Conservation (phyloP, 1,140 invertebrate species). For the Zophobas morio region DNA sequence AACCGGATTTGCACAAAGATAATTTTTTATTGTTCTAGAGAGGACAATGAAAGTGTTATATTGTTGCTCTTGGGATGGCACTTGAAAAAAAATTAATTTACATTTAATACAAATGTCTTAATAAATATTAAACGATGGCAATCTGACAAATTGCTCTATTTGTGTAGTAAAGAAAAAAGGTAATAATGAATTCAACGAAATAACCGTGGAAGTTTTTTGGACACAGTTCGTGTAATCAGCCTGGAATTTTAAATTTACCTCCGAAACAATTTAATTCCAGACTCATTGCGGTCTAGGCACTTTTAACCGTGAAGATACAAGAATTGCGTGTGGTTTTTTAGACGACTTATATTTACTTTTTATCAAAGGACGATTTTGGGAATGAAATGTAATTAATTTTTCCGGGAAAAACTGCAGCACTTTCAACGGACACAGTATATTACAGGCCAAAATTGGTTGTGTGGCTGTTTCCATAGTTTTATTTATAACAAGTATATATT, state of each 20-base stretch:
- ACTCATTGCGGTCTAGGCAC: background rate
- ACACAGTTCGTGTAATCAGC: background rate
- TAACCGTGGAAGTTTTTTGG: background rate
- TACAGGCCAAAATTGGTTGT: too few relatives aligned
- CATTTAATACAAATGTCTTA: conserved; percentile 25
- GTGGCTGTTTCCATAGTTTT: too few relatives aligned
- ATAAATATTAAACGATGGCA: conserved; percentile 7
- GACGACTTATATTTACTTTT: background rate
- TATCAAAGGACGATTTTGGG: conserved; percentile 18
- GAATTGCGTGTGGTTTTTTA: conserved; percentile 3
- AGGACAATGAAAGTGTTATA: conserved; percentile 18
- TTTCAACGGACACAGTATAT: background rate
- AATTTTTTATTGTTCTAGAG: conserved; percentile 26
- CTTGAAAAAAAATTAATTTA: conserved; percentile 20
- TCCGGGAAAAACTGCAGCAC: conserved; percentile 14
- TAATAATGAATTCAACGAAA: background rate
- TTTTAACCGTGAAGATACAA: conserved; percentile 14
- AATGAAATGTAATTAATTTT: conserved; percentile 22
- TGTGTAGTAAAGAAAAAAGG: background rate
- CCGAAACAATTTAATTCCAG: conserved; percentile 10
- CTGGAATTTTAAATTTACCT: conserved; percentile 14
- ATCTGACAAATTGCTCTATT: conserved; percentile 21
- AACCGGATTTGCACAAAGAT: conserved; percentile 25
- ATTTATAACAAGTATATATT: too few relatives aligned
- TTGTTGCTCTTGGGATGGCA: conserved; percentile 23